These are phyloP conservation scores for Micoletzkya japonica DNA, from an alignment of 2,888 invertebrate species.

Conservation along the genomic window DNA sequence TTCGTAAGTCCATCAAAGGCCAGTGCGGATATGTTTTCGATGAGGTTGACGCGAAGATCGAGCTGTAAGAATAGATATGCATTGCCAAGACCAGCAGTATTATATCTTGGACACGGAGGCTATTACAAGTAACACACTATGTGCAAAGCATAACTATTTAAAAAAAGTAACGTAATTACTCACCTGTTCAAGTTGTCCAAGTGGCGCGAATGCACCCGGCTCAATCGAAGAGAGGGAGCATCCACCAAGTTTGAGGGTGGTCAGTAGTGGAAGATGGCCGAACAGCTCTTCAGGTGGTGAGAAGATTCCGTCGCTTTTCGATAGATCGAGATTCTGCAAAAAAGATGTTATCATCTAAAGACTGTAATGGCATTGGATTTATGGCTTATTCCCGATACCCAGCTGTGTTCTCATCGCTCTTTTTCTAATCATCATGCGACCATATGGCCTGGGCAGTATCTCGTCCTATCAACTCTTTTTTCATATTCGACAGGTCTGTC, in stretches of 20 bases:
- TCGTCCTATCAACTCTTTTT: too few relatives aligned
- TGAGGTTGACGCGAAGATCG: constrained; percentile 82
- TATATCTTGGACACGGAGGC: too few relatives aligned
- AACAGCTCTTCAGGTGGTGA: constrained; percentile 40
- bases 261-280: constrained; percentile 60
- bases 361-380: too few relatives aligned
- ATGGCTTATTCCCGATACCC: too few relatives aligned
- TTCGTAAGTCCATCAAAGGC: constrained; percentile 83
- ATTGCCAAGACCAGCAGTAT: too few relatives aligned
- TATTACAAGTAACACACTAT: too few relatives aligned
- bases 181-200: constrained; percentile 74
- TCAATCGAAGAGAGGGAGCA: constrained; percentile 68
- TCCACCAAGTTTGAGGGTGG: constrained; percentile 67
- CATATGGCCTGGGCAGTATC: too few relatives aligned
- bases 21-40: constrained; percentile 76
- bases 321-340: constrained; percentile 48
- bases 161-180: not conserved
- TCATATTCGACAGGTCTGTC: too few relatives aligned
- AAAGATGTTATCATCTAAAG: too few relatives aligned
- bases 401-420: too few relatives aligned
- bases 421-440: too few relatives aligned
- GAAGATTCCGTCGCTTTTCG: constrained; percentile 57
- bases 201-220: constrained; percentile 81
- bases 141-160: not conserved
- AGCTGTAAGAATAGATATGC: constrained; percentile 70